Evolutionary conservation across 2,113 vertebrate species (phyloP).

Genomic region (Penelope pileata): DNA sequence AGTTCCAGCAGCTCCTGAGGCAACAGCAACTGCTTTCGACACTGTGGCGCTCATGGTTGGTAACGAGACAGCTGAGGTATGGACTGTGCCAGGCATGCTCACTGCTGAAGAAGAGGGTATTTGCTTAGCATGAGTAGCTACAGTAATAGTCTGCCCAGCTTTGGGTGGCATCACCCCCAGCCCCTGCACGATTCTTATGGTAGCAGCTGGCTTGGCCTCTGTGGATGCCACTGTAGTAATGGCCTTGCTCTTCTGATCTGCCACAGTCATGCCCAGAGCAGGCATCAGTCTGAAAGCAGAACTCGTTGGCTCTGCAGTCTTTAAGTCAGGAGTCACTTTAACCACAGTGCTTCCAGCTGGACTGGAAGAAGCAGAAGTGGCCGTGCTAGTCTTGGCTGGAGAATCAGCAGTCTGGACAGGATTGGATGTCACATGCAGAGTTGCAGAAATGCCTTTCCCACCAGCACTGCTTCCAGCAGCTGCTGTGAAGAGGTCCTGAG

Average conservation of each 20-base stretch:
- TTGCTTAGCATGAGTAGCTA: constrained; percentile 85
- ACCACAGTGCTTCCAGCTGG: constrained; percentile 82
- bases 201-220: constrained; percentile 87
- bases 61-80: constrained; percentile 83
- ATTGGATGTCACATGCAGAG: constrained; percentile 87
- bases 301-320: constrained; percentile 80
- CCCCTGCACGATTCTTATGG: constrained; percentile 94
- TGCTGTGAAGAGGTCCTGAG: constrained; percentile 90
- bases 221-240: constrained; percentile 82
- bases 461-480: constrained; percentile 63
- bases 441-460: constrained; percentile 92
- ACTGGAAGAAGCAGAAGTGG: constrained; percentile 69
- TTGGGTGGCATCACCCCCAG: constrained; percentile 93
- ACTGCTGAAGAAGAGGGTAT: constrained; percentile 69
- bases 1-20: constrained; percentile 79
- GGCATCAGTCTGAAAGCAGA: constrained; percentile 94
- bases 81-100: constrained; percentile 74
- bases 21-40: constrained; percentile 85
- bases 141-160: constrained; percentile 86
- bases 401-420: constrained; percentile 80
- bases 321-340: constrained; percentile 86
- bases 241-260: constrained; percentile 89
- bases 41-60: constrained; percentile 81
- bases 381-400: constrained; percentile 71
- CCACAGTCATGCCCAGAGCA: constrained; percentile 87